Evolutionary conservation across 2,797 vertebrate species (phyloP).

Genomic region (Cossypha polioptera): DNA sequence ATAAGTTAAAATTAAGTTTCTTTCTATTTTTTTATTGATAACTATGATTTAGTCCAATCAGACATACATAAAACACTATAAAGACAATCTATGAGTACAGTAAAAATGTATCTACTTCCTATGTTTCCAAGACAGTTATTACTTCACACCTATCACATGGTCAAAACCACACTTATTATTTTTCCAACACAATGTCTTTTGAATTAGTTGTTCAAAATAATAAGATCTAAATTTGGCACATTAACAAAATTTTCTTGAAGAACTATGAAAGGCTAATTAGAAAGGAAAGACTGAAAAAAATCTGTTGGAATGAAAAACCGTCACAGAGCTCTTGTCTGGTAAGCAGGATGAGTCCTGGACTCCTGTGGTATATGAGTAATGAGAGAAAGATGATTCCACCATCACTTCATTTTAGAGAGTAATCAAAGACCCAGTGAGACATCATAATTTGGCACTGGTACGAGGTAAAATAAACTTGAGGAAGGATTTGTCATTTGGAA

Average conservation of each 20-base stretch:
- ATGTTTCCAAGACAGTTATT: neutral
- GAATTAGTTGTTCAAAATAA: conserved; percentile 8
- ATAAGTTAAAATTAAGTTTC: neutral
- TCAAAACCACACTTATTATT: neutral
- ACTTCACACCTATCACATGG: neutral
- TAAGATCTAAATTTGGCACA: neutral
- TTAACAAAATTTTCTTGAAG: neutral
- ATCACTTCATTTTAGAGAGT: neutral
- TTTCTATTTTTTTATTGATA: neutral
- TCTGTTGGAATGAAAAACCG: neutral
- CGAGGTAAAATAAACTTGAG: neutral
- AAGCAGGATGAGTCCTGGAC: neutral
- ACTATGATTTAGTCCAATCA: neutral
- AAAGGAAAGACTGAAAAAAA: neutral
- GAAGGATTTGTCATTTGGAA: neutral
- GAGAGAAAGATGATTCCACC: neutral
- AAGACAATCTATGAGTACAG: neutral
- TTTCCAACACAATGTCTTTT: neutral
- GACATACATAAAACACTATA: neutral
- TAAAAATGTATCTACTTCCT: neutral
- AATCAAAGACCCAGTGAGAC: neutral
- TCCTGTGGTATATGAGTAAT: neutral
- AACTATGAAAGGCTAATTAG: neutral
- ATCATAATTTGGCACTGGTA: neutral
- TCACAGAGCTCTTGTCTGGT: neutral